Percentiles rank a stretch among this genome's conserved stretches.
Evolutionary conservation across 2,888 invertebrate species (phyloP).

Genomic region (Mythimna pallens): DNA sequence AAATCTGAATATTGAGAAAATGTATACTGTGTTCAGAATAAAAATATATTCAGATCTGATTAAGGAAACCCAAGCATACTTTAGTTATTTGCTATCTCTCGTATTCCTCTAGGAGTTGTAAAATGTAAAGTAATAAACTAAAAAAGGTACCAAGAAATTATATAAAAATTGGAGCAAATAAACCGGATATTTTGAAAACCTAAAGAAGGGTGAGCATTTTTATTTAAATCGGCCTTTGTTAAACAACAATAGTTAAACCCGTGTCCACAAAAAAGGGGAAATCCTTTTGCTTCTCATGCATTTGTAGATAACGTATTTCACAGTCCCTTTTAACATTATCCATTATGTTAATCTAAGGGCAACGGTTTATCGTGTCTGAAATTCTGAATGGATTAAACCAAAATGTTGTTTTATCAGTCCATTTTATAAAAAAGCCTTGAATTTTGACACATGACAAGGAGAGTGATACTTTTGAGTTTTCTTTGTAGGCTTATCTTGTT

Average conservation of each 20-base stretch:
- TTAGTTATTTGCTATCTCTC: background rate
- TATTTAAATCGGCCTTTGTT: slow-evolving; percentile 76
- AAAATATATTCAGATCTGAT: slow-evolving; percentile 1
- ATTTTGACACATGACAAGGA: slow-evolving; percentile 70
- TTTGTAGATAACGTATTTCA: slow-evolving; percentile 81
- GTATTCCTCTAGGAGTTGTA: background rate
- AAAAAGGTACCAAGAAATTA: background rate
- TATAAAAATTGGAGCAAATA: slow-evolving; percentile 11
- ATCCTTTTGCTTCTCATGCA: slow-evolving; percentile 80
- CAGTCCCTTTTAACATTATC: slow-evolving; percentile 84
- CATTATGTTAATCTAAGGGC: slow-evolving; percentile 85
- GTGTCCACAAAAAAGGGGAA: slow-evolving; percentile 77
- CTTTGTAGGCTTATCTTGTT: slow-evolving; percentile 55
- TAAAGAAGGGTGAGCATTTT: slow-evolving; percentile 65
- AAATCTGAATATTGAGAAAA: background rate
- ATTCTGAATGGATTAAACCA: slow-evolving; percentile 74
- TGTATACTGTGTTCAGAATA: background rate
- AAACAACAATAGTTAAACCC: slow-evolving; percentile 82
- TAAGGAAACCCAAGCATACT: background rate
- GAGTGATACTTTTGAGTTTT: slow-evolving; percentile 52
- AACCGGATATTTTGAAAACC: slow-evolving; percentile 49
- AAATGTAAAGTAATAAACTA: slow-evolving; percentile 3
- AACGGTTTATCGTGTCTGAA: slow-evolving; percentile 82
- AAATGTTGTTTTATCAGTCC: slow-evolving; percentile 75
- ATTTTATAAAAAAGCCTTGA: slow-evolving; percentile 66